Base-by-base conservation (phyloP, 2,888 invertebrate genomes). In the Callyntrura sp. region DNA sequence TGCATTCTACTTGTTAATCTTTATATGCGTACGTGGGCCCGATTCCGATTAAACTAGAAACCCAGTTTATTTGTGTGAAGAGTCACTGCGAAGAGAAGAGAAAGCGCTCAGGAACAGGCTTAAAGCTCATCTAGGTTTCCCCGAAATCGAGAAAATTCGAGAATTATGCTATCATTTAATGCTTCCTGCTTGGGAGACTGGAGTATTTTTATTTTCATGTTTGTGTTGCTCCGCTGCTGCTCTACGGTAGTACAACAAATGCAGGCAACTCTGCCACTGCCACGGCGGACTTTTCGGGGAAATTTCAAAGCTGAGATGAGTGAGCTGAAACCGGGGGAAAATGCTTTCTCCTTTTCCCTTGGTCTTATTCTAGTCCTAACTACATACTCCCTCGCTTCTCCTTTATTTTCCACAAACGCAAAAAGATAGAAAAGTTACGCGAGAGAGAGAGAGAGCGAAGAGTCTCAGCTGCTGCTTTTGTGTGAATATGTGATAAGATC, bases 11-110 rank as follows among this genome's bases (percentile, higher is more conserved):
- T 76, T n/a, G 12, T 68, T 81, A 90, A 85, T 85, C 85, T 79
- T 81, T 84, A 68, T 62, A 73, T 23, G 20, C n/a, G n/a, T 62
- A 35, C 35, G 35, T 79, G 35, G 35, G 2, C 6, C 35, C 35
- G 68, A 28, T 68, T 73, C 73, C 88, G 88, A 88, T 85, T 85
- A 90, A 90, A 90, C 89, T 81, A 90, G 89, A 90, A 90, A 90
- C 89, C 89, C 43, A 76, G 51, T 76, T 76, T 57, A 51, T 23
- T 51, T 51, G 25, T 51, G 51, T 25, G 68, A 28, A 68, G 51
- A 65, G 68, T 79, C 57, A 55, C 70, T n/a, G n/a, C n/a, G n/a
- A n/a, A n/a, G 28, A 6, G 70, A n/a, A 51, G 51, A 51, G 51
- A 51, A 51, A n/a, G n/a, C 14, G 70, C 35, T 35, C 35, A 35